Base-by-base conservation (phyloP, 2,797 vertebrate genomes). In the Halcyon leucocephala region DNA sequence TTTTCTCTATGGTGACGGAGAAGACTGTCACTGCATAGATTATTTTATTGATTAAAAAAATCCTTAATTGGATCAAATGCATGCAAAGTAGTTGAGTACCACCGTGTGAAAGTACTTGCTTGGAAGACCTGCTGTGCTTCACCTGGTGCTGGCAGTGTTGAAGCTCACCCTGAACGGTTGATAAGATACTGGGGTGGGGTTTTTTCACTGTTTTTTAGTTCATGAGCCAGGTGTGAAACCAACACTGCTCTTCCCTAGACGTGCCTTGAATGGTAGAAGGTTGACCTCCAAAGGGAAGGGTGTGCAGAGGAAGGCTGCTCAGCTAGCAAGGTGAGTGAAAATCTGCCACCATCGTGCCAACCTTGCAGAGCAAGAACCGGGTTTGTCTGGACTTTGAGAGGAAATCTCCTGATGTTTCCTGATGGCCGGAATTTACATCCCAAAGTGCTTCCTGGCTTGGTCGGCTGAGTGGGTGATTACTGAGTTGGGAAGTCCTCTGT, bases 401-500 rank as follows among this genome's bases (percentile, higher is more conserved):
- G 54, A 91, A 76, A 26, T 31, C 5, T 66, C 22, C 22, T 35
- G 41, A 1, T 66, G 39, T 20, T 82, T 62, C 71, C 65, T 28
- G 54, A 41, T 69, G 54, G 71, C 71, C 39, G 66, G 41, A 62
- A 77, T 93, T 74, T 89, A 41, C 81, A 95, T 80, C 71, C 28
- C 51, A 19, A 82, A 91, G 65, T 12, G 15, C 60, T 84, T 89
- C 73, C 90, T 80, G 77, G 25, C 57, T 58, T 48, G 70, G 64
- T 11, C 0, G 5, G 39, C 33, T 49, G 48, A 85, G 48, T 9
- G 39, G 48, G 14, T 52, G 41, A 35, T 48, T 1, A 31, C 3
- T 15, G 57, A 58, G 9, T 31, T 90, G 61, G 72, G 29, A 82
- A 71, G 35, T 37, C 14, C 14, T 54, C 65, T 46, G 19, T 61